Base-by-base conservation (phyloP, 2,113 vertebrate genomes). In the Setophaga coronata region DNA sequence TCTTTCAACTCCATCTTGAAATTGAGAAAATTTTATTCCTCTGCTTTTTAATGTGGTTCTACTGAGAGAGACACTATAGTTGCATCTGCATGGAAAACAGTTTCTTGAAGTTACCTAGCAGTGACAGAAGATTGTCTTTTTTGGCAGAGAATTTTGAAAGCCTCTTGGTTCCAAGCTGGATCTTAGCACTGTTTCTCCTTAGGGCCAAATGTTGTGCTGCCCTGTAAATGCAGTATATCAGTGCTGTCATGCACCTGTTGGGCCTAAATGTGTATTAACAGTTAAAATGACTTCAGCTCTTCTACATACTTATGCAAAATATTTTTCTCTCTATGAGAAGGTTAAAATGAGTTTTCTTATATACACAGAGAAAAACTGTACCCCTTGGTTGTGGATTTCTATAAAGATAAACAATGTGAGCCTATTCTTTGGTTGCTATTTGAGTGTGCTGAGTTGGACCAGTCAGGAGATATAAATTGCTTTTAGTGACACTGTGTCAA, bases 331-430 rank as follows among this genome's bases (percentile, higher is more conserved):
- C 10, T 20, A 1, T 21, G 6, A 69, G 23, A 50, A 71, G 19
- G 31, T 80, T 23, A 48, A 65, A 69, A 64, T n/a, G 14, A 62
- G 9, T 70, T 85, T 69, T 23, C 23, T 73, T 80, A 3, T 17
- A 20, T 13, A 65, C 42, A 38, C 31, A 67, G 36, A 62, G 23
- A 57, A 47, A 80, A 76, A 10, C 2, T 12, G 6, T 14, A 77
- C 28, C 38, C 6, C 9, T 86, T 6, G 5, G 19, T 38, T 1
- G 1, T 3, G 36, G 45, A 34, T 61, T 66, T 79, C 45, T 47
- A 7, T 20, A 16, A 67, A 64, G 62, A 34, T 4, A n/a, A 65
- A 38, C 29, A 38, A 6, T 0, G 0, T n/a, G 17, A 58, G 23
- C 15, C 47, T 54, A 0, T 57, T 61, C 53, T 65, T 95, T 61